A percentile compares a stretch with the other conserved stretches of the same genome.
Evolutionary conservation across 64 coral and sea anemone genomes (phyloP).

Genomic region (Montipora capricornis): DNA sequence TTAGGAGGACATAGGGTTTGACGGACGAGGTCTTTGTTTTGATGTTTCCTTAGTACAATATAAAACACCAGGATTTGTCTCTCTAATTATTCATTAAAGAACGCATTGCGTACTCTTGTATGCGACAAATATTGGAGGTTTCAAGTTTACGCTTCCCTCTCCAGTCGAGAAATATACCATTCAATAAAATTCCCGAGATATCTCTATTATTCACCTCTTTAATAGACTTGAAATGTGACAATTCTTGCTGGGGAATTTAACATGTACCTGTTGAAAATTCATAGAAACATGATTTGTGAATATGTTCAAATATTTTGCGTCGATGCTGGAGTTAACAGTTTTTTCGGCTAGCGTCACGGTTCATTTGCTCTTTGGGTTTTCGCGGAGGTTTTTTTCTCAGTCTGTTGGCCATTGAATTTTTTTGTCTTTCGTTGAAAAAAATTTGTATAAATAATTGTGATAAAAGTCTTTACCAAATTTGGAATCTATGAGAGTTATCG

Average conservation of each 20-base stretch:
- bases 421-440: not conserved
- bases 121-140: not conserved
- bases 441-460: too few relatives aligned
- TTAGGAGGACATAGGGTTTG: not conserved
- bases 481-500: constrained; percentile 34
- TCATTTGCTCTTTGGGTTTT: constrained; percentile 2
- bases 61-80: not conserved
- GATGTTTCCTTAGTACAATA: not conserved
- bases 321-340: not conserved
- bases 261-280: too few relatives aligned
- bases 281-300: too few relatives aligned
- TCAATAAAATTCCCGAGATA: not conserved
- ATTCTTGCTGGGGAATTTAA: too few relatives aligned
- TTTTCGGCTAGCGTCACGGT: not conserved
- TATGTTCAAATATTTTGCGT: too few relatives aligned
- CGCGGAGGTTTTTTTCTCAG: not conserved
- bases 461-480: constrained; percentile 22
- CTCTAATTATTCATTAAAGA: not conserved
- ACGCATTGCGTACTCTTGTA: not conserved
- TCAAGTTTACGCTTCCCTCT: not conserved
- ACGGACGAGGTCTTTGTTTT: not conserved
- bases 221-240: not conserved
- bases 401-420: not conserved
- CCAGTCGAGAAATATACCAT: not conserved
- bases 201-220: not conserved